phyloP scores from a whole-genome alignment of 2,797 vertebrate genomes.

The Anguilla marmorata region DNA sequence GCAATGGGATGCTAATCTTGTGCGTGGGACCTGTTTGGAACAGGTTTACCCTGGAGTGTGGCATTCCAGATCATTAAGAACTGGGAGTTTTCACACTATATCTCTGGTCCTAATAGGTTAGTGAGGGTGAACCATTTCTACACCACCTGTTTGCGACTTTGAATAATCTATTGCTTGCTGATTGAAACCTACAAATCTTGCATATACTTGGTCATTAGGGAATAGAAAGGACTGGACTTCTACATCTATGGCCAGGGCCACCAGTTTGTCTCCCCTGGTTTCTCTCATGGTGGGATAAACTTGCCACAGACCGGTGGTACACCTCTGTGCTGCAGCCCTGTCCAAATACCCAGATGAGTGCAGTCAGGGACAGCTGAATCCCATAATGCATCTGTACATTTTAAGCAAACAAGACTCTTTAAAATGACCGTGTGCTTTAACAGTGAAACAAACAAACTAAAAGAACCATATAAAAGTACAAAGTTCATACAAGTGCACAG shows the following conservation, averaged over 20 bases:
- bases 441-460: slow-evolving; percentile 6
- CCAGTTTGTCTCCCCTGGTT: too few relatives aligned
- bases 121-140: background rate
- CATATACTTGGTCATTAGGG: background rate
- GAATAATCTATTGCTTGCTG: background rate
- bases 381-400: background rate
- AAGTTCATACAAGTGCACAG: background rate
- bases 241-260: background rate
- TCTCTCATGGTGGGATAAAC: background rate
- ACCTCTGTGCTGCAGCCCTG: background rate
- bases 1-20: background rate
- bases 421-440: background rate
- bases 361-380: background rate
- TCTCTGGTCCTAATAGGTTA: background rate
- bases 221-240: background rate
- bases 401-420: background rate
- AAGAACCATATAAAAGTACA: background rate
- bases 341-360: background rate
- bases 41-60: background rate
- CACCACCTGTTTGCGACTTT: background rate
- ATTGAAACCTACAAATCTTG: background rate
- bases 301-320: background rate
- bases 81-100: background rate
- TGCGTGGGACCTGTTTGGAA: background rate
- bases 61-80: background rate